phyloP scores from a whole-genome alignment of 2,113 vertebrate species.

The Phaethornis superciliosus region DNA sequence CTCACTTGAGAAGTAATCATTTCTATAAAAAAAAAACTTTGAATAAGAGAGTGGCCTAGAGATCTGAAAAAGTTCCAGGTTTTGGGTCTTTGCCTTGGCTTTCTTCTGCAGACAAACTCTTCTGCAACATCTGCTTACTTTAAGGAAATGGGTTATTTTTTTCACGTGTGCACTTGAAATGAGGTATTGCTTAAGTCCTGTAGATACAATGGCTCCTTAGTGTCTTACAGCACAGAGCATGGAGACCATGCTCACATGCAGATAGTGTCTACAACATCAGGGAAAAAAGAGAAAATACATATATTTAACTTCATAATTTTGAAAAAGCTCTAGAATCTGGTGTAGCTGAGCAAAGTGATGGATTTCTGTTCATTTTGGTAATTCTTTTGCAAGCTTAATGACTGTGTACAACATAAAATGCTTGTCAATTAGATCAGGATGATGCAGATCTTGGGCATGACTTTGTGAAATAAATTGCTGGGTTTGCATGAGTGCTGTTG shows the following conservation, averaged over 20 bases:
- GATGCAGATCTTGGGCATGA: neutral
- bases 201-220: rapidly evolving
- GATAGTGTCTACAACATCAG: neutral
- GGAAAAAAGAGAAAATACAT: neutral
- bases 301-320: neutral
- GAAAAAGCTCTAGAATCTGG: neutral
- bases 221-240: neutral
- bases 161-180: neutral
- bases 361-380: neutral
- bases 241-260: neutral
- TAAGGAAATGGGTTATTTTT: neutral
- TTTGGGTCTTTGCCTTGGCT: slow-evolving; percentile 23
- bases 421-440: neutral
- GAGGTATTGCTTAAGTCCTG: neutral
- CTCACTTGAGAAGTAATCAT: neutral
- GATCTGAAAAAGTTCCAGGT: slow-evolving; percentile 13
- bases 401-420: neutral
- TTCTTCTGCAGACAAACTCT: neutral
- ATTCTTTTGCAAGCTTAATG: neutral
- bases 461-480: neutral
- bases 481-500: neutral
- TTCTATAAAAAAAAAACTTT: neutral
- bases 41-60: neutral
- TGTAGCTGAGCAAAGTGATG: neutral
- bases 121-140: neutral